Evolutionary conservation across 2,113 vertebrate genomes (phyloP), one percentile per base, ranked within the genome.

Genomic region (Zosterops pallidus): DNA sequence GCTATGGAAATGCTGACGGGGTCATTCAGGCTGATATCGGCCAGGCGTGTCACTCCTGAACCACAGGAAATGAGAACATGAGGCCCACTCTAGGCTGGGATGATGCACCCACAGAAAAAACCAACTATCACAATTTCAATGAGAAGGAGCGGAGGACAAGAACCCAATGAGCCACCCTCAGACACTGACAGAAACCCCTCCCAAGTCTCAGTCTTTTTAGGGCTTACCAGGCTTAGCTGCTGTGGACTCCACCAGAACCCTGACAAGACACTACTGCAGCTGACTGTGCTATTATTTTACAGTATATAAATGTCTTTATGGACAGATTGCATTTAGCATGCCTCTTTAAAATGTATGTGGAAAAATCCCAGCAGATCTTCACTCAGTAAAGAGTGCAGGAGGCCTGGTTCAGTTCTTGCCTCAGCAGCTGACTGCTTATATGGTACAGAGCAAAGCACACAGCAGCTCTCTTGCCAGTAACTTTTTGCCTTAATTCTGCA

Each of bases 11-110:
- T 96, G 76, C 83, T 98, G 95, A 99, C 62, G 0, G 99, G 99
- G 68, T 99, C 91, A 0, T 97, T 98, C 75, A 99, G 96, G 95
- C 99, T 99, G 95, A 99, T 98, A 33, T 98, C 97, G 0, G 98
- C 98, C 41, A 99, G 94, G 8, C 98, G 96, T 0, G 98, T 98
- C 7, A 99, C 98, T 23, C 98, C 99, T 99, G 86, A 18, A 86
- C 1, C 65, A 88, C 33, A 72, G 31, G 47, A 62, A 56, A 86
- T 1, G 24, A 82, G 72, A 79, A 21, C 41, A 2, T 23, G 60
- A 90, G 44, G 29, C 29, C 11, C 55, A 72, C 46, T 2, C 59
- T 41, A 42, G 42, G 22, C 12, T 68, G 65, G 5, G 2, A 47
- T 33, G 41, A 50, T 24, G 41, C 2, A 29, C 10, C 26, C 46